Percentiles rank a stretch among this genome's conserved stretches.
Conservation (phyloP, 2,888 invertebrate genomes). For the Stenichneumon culpator region DNA sequence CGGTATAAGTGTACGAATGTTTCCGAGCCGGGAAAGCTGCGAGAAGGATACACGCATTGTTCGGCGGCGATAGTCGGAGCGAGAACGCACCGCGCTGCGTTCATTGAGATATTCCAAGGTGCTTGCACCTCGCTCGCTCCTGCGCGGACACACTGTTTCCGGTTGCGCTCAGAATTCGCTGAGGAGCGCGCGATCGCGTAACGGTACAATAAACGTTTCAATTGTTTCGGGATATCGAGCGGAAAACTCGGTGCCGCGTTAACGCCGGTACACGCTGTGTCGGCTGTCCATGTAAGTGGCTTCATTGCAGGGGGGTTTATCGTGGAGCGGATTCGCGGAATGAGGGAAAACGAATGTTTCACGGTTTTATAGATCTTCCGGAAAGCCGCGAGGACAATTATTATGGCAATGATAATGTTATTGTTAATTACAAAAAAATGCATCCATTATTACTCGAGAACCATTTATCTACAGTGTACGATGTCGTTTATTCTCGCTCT, state of each 20-base stretch:
- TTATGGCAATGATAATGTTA: not conserved
- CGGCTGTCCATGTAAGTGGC: not conserved
- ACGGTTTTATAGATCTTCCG: constrained; percentile 23
- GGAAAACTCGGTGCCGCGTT: constrained; percentile 6
- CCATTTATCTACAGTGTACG: not conserved
- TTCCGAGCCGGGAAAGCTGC: constrained; percentile 45
- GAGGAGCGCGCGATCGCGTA: constrained; percentile 21
- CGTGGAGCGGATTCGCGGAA: not conserved
- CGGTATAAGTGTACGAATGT: constrained; percentile 42
- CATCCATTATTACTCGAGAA: not conserved
- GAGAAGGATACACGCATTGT: constrained; percentile 38
- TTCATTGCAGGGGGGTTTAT: not conserved
- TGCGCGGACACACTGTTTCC: not conserved
- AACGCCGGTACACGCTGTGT: not conserved
- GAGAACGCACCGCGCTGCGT: constrained; percentile 25
- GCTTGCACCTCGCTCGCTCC: constrained; percentile 31
- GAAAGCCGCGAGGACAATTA: constrained; percentile 2
- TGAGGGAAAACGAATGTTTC: constrained; percentile 11
- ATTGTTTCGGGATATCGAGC: constrained; percentile 33
- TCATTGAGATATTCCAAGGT: constrained; percentile 61
- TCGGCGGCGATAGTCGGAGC: not conserved
- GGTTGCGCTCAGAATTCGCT: constrained; percentile 28
- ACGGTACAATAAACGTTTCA: constrained; percentile 39
- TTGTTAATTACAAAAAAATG: not conserved
- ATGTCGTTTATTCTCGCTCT: too few relatives aligned